Evolutionary conservation across 2,113 vertebrate species (phyloP), one percentile per base, ranked within the genome.

Genomic region (Tragelaphus buxtoni): DNA sequence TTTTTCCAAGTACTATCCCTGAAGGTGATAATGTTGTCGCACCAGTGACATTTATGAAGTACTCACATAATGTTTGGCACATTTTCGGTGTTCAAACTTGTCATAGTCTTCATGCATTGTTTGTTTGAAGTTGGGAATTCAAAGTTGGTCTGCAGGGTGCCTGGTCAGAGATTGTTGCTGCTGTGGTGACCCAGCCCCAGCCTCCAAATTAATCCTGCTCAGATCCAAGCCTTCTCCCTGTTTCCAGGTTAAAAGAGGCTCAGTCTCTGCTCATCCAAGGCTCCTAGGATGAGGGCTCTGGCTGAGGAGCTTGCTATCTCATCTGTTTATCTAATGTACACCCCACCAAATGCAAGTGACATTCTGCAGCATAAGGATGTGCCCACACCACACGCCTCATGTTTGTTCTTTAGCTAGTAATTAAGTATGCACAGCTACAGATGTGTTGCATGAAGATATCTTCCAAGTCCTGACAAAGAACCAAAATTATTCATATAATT

Each of bases 401-500:
- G 4, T 81, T 96, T 97, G 87, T 97, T 97, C 96, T 92, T 94
- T 79, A 79, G 90, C 83, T n/a, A 0, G 96, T 97, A 97, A 98
- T 98, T 98, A 97, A 97, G 86, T 95, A 76, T 96, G 91, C 96
- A 88, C 17, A 96, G 94, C 91, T 98, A 98, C 95, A 98, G 98
- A 98, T 97, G 97, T 95, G 96, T 96, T 91, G 51, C 11, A 17
- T 97, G 72, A 95, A 98, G 97, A 98, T 89, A 96, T 81, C 97
- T 97, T 97, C 94, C 61, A 96, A 96, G 58, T 65, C 89, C 74
- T 98, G 97, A 98, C 97, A 98, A 98, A 98, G 97, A 97, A 97
- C 47, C 22, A 89, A 97, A 98, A 98, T 98, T 98, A 98, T 98
- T 98, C 97, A 84, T 97, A 92, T 98, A 93, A 97, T 97, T 91